Evolutionary conservation across 2,888 invertebrate species (phyloP), one percentile per base, ranked within the genome.

Genomic region (Melanargia galathea): DNA sequence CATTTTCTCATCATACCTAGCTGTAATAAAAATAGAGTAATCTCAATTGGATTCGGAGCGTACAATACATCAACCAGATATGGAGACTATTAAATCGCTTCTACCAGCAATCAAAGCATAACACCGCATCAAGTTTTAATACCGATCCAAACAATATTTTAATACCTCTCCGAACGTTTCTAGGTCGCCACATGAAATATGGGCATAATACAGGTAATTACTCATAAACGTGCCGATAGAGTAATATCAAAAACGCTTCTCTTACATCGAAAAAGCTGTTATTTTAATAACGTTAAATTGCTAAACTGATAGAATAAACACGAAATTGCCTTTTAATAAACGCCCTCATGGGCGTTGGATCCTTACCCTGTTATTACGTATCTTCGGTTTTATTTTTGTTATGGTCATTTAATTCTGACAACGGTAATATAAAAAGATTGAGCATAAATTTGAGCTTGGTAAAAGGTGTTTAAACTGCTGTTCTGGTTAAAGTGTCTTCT

Each of bases 241-340:
- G 82, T 78, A 77, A 77, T 65, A 70, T 65, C 62, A 60, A 60
- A 66, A 68, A 63, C 66, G 60, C 64, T 62, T 52, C 65, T 65
- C 65, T 63, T 64, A 62, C 62, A 68, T 67, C 64, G 54, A 67
- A 69, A 70, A 68, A 67, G 71, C 69, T 65, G 81, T 81, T 80
- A 83, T 82, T 80, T 81, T 76, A 81, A 75, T 76, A 76, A 81
- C 76, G 79, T 71, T 64, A 70, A 70, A 70, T 70, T 68, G 66
- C 66, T 66, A 68, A 82, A 85, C 81, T 77, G 77, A 78, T 76
- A 79, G 78, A 82, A 84, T 82, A 79, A 78, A 79, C 77, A 77
- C 76, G 69, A 80, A 83, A 85, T 84, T 79, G 82, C 81, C 75
- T 80, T 82, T 83, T 83, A 86, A 84, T 84, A 81, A 78, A 78